Evolutionary conservation across 2,113 vertebrate genomes (phyloP).

Genomic region (Silurus meridionalis): DNA sequence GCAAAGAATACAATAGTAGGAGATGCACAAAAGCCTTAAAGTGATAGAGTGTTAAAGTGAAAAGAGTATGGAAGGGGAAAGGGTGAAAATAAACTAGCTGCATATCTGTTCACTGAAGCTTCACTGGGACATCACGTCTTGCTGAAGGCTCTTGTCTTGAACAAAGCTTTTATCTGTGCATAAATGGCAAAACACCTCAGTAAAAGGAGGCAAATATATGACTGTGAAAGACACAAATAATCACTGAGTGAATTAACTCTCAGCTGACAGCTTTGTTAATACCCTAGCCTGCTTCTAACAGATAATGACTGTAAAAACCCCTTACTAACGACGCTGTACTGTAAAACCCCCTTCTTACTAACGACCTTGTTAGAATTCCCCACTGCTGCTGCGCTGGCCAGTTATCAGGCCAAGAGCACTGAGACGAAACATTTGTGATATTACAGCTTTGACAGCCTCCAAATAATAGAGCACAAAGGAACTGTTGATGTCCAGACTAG

Average conservation of each 20-base stretch:
- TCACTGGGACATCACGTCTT: neutral
- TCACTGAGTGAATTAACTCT: constrained; percentile 63
- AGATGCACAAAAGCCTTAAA: neutral
- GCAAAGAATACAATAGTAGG: constrained; percentile 9
- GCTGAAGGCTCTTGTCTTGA: constrained; percentile 9
- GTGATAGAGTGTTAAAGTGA: neutral
- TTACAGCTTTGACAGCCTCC: constrained; percentile 39
- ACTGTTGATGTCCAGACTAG: constrained; percentile 46
- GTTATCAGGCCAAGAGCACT: constrained; percentile 63
- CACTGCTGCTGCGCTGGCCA: constrained; percentile 53
- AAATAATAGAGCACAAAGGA: constrained; percentile 54
- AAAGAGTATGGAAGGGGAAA: neutral
- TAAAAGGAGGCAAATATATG: constrained; percentile 57
- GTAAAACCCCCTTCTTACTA: constrained; percentile 62
- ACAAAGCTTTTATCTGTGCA: constrained; percentile 32
- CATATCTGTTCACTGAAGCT: neutral
- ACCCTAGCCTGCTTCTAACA: constrained; percentile 64
- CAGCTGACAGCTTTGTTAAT: constrained; percentile 70
- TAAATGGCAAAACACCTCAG: constrained; percentile 38
- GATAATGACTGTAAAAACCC: constrained; percentile 64
- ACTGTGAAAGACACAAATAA: constrained; percentile 63
- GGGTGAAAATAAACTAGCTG: neutral
- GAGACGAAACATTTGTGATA: constrained; percentile 45
- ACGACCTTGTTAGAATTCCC: constrained; percentile 69
- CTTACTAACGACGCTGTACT: constrained; percentile 17